Percentiles rank a stretch among this genome's conserved stretches.
Evolutionary conservation across 2,888 invertebrate species (phyloP).

Genomic region (Parnassius glacialis): DNA sequence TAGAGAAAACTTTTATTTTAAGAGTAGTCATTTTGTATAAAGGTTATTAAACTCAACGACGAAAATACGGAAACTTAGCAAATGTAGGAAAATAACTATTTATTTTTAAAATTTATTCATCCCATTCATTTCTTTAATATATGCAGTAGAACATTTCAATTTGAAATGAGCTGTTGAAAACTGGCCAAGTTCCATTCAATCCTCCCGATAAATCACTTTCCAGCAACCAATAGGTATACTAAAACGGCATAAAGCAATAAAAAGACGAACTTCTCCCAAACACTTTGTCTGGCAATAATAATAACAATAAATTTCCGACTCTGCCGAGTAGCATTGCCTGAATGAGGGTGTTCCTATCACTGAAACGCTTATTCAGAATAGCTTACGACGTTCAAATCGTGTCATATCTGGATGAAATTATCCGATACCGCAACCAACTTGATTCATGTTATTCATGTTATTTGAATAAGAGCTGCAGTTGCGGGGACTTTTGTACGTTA

Average conservation of each 20-base stretch:
- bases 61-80: no score
- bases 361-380: constrained; percentile 37
- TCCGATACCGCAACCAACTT: constrained; percentile 31
- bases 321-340: constrained; percentile 35
- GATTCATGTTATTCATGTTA: constrained; percentile 23
- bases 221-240: constrained; percentile 49
- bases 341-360: constrained; percentile 37
- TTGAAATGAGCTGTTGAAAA: constrained; percentile 36
- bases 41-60: no score
- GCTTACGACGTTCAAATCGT: constrained; percentile 34
- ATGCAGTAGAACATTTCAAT: constrained; percentile 23
- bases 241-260: constrained; percentile 61
- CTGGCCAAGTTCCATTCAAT: constrained; percentile 40
- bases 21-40: no score
- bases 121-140: background rate
- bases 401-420: constrained; percentile 34
- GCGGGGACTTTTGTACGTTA: no score
- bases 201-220: constrained; percentile 65
- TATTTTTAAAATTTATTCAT: no score
- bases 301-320: constrained; percentile 68
- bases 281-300: constrained; percentile 68
- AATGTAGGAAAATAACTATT: no score
- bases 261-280: constrained; percentile 48
- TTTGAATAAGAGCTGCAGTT: background rate
- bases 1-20: no score